These are phyloP conservation scores for Parelbella ahira DNA, from an alignment of 2,888 invertebrate species.

Conservation along the genomic window DNA sequence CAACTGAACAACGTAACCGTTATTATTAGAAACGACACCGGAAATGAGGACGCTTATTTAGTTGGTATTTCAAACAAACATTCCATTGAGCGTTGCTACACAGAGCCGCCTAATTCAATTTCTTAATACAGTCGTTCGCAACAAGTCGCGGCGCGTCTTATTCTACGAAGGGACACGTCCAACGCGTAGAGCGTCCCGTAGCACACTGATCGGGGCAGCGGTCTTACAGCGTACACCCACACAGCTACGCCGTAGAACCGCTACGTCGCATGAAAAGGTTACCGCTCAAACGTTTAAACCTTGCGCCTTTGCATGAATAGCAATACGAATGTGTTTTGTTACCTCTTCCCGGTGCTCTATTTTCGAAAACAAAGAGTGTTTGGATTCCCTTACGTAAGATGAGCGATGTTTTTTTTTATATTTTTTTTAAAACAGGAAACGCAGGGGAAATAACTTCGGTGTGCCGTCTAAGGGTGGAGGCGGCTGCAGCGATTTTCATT, in stretches of 20 bases:
- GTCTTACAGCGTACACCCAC: no score
- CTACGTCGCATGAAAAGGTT: conserved; percentile 63
- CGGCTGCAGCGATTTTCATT: conserved; percentile 7
- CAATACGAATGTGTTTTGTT: conserved; percentile 66
- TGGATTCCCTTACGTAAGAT: conserved; percentile 45
- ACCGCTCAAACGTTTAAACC: conserved; percentile 65
- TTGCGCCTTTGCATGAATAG: conserved; percentile 69
- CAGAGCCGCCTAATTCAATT: conserved; percentile 23
- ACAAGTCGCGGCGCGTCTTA: conserved; percentile 38
- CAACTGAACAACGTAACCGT: conserved; percentile 12
- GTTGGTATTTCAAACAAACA: conserved; percentile 18
- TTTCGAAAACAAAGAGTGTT: conserved; percentile 61
- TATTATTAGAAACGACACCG: neutral
- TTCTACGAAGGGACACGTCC: conserved; percentile 37
- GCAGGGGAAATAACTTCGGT: conserved; percentile 9
- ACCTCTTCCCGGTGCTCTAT: conserved; percentile 55
- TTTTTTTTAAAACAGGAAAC: conserved; percentile 13
- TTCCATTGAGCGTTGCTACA: conserved; percentile 15
- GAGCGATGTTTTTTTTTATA: conserved; percentile 9
- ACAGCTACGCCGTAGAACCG: conserved; percentile 48
- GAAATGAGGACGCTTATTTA: no score
- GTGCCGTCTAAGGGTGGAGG: conserved; percentile 1
- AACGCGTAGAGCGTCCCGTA: conserved; percentile 48
- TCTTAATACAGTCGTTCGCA: conserved; percentile 36
- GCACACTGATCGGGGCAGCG: conserved; percentile 48